These are phyloP conservation scores for Stegastes partitus DNA, from an alignment of 2,113 vertebrate genomes.

Conservation along the genomic window DNA sequence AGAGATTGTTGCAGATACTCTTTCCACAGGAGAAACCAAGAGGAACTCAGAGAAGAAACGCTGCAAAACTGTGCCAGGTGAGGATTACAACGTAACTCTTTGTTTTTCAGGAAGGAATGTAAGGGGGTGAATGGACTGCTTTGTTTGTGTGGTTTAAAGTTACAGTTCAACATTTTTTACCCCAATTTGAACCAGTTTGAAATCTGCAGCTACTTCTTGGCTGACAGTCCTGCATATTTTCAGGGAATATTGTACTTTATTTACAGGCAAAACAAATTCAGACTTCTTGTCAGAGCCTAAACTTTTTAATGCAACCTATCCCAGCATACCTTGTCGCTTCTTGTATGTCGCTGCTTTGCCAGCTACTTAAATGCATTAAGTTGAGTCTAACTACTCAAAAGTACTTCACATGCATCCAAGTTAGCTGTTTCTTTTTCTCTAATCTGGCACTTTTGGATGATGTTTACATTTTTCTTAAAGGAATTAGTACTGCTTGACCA, in stretches of 20 bases:
- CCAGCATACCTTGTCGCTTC: not conserved
- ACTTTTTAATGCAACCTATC: constrained; percentile 2
- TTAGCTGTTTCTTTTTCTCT: not conserved
- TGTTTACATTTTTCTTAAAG: constrained; percentile 33
- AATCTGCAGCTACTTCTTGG: not conserved
- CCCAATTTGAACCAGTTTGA: constrained; percentile 9
- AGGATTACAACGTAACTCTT: constrained; percentile 34
- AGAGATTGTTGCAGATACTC: not conserved
- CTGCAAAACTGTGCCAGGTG: constrained; percentile 66
- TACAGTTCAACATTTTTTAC: constrained; percentile 22
- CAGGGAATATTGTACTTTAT: not conserved
- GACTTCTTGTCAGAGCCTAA: not conserved
- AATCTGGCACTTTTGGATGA: constrained; percentile 23
- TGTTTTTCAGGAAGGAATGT: constrained; percentile 58
- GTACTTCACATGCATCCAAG: not conserved
- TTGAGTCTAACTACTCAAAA: not conserved
- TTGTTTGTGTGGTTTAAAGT: constrained; percentile 55
- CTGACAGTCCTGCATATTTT: constrained; percentile 10
- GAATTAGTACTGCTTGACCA: constrained; percentile 50
- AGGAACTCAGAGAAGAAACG: constrained; percentile 27
- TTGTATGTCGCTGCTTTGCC: constrained; percentile 3
- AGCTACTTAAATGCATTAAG: not conserved
- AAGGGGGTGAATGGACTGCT: constrained; percentile 35
- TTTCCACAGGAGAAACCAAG: constrained; percentile 36
- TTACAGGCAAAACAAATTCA: not conserved